Conservation (phyloP, 2,797 vertebrate species). For the Anguilla marmorata region DNA sequence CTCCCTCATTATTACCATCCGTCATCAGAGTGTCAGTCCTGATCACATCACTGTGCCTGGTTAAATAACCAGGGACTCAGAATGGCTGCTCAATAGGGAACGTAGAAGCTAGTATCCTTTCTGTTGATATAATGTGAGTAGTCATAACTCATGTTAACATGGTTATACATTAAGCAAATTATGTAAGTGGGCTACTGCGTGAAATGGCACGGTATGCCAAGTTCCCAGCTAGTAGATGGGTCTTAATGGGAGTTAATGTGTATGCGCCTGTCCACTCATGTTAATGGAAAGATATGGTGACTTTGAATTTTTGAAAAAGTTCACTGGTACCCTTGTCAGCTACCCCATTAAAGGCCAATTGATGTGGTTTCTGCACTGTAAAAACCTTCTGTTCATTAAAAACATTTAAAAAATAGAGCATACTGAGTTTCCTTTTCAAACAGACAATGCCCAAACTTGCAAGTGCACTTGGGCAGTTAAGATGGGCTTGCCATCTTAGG, state of each 20-base stretch:
- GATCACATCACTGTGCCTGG: neutral
- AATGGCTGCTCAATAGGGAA: neutral
- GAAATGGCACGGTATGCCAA: neutral
- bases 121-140: neutral
- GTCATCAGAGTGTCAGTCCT: constrained; percentile 13
- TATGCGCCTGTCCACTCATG: neutral
- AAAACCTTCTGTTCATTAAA: neutral
- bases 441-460: too few species aligned
- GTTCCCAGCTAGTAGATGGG: neutral
- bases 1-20: neutral
- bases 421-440: too few species aligned
- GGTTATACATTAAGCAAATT: neutral
- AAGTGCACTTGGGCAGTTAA: too few species aligned
- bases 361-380: neutral
- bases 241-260: neutral
- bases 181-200: neutral
- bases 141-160: neutral
- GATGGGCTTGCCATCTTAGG: too few species aligned
- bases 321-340: neutral
- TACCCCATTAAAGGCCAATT: too few species aligned
- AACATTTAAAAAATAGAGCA: too few species aligned
- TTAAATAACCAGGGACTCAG: neutral
- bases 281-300: neutral
- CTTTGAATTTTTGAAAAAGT: neutral
- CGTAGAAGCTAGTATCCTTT: neutral